Percentiles rank a stretch among this genome's conserved stretches.
phyloP scores from a whole-genome alignment of 2,888 invertebrate species.

The Pyrochroa serraticornis region DNA sequence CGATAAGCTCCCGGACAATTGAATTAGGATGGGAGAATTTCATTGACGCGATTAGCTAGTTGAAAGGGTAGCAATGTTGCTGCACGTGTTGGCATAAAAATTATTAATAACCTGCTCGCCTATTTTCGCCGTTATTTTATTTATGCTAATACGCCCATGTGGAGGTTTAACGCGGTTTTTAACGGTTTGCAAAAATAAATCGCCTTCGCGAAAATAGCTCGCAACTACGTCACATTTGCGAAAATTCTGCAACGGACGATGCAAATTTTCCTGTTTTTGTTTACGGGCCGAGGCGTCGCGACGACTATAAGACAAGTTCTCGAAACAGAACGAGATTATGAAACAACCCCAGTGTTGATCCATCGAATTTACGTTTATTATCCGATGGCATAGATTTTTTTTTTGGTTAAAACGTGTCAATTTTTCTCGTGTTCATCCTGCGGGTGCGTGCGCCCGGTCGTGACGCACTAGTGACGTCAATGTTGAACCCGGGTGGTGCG shows the following conservation, averaged over 20 bases:
- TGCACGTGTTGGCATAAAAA: slow-evolving; percentile 2
- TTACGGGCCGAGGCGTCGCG: no score
- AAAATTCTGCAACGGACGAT: not conserved
- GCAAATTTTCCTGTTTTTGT: not conserved
- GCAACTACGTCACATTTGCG: not conserved
- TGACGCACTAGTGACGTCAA: slow-evolving; percentile 45
- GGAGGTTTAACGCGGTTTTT: slow-evolving; percentile 1
- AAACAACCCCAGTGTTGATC: no score
- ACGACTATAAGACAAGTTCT: no score
- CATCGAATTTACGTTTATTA: no score
- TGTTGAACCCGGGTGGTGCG: slow-evolving; percentile 34
- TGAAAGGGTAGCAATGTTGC: not conserved
- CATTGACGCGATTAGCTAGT: no score
- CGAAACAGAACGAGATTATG: no score
- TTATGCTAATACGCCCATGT: slow-evolving; percentile 13
- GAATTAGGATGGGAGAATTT: no score
- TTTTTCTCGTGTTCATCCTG: slow-evolving; percentile 32
- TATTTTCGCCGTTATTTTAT: slow-evolving; percentile 21
- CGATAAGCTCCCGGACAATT: no score
- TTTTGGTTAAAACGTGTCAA: slow-evolving; percentile 30
- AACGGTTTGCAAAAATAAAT: slow-evolving; percentile 15
- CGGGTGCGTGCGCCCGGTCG: slow-evolving; percentile 35
- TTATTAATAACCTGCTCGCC: slow-evolving; percentile 20
- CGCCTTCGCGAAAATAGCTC: slow-evolving; percentile 6
- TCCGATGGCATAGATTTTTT: slow-evolving; percentile 7